Base-by-base conservation (phyloP, 2,113 vertebrate species). In the Pollimyrus isidori region DNA sequence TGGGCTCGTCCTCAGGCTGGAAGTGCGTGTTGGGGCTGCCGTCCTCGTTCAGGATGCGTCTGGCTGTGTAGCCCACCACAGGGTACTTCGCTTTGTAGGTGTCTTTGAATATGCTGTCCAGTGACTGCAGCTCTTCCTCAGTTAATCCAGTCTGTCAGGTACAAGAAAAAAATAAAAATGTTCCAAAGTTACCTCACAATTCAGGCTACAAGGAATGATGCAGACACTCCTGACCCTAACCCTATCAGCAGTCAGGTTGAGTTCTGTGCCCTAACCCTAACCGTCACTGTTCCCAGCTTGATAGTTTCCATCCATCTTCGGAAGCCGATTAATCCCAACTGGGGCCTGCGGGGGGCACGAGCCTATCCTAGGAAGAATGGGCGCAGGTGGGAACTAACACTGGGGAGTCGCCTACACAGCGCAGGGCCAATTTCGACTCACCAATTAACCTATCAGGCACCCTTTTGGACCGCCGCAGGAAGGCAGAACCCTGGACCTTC, bases 41-140 rank as follows among this genome's bases (percentile, higher is more conserved):
- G 0, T 99, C 98, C 50, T 96, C 92, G 0, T 96, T 97, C 91
- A 99, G 96, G 90, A 99, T 96, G 21, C 97, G 94, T 3, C 95
- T 95, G 3, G 97, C 97, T 0, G 98, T 98, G 94, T 99, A 99
- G 88, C 98, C 98, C 13, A 99, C 96, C 4, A 99, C 98, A 46
- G 97, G 98, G 21, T 99, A 99, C 87, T 99, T 99, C 84, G 95
- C 92, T 94, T 98, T 99, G 94, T 99, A 99, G 1, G 99, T 98
- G 21, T 92, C 96, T 92, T 95, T 96, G 93, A 99, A 99, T 46
- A 97, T 89, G 0, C 95, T 94, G 0, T 99, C 97, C 92, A 99
- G 94, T 86, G 97, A 96, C 83, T 95, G 87, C 85, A 99, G 93
- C 91, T 99, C 95, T 35, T 97, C 96, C 19, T 96, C 95, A 0